Conservation (phyloP, 2,113 vertebrate species). For the Alethe castanea region DNA sequence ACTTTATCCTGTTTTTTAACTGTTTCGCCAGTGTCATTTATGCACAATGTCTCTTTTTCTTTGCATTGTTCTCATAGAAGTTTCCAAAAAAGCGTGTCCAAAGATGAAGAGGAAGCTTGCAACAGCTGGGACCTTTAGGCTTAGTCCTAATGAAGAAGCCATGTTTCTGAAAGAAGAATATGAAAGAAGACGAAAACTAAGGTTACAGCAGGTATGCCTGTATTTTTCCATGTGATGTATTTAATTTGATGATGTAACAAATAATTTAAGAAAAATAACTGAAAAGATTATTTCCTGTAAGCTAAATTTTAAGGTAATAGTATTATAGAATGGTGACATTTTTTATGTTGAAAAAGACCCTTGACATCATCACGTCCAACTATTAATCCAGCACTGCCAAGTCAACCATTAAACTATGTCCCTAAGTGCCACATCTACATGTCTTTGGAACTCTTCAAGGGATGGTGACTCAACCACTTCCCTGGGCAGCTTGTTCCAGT, state of each 20-base stretch:
- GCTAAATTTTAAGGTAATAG: background rate
- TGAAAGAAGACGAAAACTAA: slow-evolving; percentile 86
- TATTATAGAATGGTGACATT: background rate
- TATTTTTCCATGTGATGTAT: background rate
- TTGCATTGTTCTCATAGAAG: background rate
- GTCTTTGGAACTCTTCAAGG: background rate
- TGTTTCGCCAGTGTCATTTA: background rate
- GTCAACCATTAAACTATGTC: background rate
- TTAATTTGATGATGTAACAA: background rate
- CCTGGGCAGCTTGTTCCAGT: background rate
- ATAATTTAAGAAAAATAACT: background rate
- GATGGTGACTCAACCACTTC: background rate
- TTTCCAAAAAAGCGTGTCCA: background rate
- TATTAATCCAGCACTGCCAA: background rate
- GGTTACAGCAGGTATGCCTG: slow-evolving; percentile 85
- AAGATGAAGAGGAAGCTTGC: slow-evolving; percentile 83
- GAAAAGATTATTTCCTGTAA: background rate
- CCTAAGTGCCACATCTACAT: background rate
- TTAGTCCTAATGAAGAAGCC: slow-evolving; percentile 93
- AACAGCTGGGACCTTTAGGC: slow-evolving; percentile 67
- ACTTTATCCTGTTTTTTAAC: background rate
- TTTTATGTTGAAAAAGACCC: background rate
- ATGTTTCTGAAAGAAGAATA: slow-evolving; percentile 85
- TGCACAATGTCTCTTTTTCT: background rate
- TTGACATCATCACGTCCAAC: accelerated